Evolutionary conservation across 2,113 vertebrate species (phyloP), one percentile per base, ranked within the genome.

Genomic region (Nothoprocta pentlandii): DNA sequence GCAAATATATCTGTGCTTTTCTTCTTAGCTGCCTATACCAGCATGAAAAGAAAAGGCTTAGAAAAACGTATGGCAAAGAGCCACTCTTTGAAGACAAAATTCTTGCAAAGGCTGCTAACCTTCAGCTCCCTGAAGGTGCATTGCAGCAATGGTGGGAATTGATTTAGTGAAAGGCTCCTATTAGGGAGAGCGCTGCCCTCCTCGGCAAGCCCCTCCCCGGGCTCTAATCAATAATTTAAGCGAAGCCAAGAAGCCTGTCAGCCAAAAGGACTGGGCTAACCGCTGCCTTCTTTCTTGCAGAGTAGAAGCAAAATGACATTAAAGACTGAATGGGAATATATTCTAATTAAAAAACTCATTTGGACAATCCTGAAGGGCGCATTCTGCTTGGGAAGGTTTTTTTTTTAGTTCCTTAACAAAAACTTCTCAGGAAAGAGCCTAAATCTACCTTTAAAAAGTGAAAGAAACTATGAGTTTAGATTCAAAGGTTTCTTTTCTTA

Each of bases 171-270:
- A 96, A 97, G 79, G 74, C 67, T 97, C 95, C 92, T 97, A 97
- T 98, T 98, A 98, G 96, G 64, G 66, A 97, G 94, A 97, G 93
- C 82, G 5, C 94, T 97, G 67, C 25, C 97, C 96, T 97, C 95
- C 94, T 95, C 70, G 51, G 75, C 53, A 97, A 95, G 93, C 87
- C 96, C 97, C 97, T 95, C 96, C 97, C 92, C 90, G 70, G 78
- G 79, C 79, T 95, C 86, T 89, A 96, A 98, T 98, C 97, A 97
- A 97, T 98, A 97, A 97, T 97, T 97, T 95, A 97, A 98, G 95
- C 81, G 96, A 96, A 94, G 94, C 95, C 96, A 97, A 97, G 96
- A 97, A 94, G 94, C 75, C 79, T 82, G 66, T 95, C 95, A 96
- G 92, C 94, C 96, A 97, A 97, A 97, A 97, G 86, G 92, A 94